Conservation (phyloP, 1,140 invertebrate genomes). For the Gryon sp. region DNA sequence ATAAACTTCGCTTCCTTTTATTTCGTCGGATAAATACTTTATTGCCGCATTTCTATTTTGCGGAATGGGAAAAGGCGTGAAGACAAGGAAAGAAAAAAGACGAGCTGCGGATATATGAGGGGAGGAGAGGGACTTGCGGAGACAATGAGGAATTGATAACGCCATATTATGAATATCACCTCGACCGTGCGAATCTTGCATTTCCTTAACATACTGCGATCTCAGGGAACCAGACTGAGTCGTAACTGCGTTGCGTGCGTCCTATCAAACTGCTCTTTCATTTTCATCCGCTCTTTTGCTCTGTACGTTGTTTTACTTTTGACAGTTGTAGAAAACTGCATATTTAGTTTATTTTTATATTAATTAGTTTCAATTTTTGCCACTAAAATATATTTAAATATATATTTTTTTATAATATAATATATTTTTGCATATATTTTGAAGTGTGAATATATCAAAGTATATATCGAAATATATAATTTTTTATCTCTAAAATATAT, state of each 20-base stretch:
- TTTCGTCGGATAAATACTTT: constrained; percentile 57
- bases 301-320: constrained; percentile 12
- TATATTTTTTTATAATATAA: too few relatives aligned
- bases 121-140: constrained; percentile 42
- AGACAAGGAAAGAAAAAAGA: constrained; percentile 49
- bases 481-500: too few relatives aligned
- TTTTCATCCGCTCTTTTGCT: constrained; percentile 62
- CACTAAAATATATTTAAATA: too few relatives aligned
- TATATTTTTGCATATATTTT: too few relatives aligned
- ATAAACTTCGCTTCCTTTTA: constrained; percentile 47
- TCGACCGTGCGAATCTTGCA: constrained; percentile 76
- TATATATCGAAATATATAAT: too few relatives aligned
- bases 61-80: constrained; percentile 53
- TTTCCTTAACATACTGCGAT: constrained; percentile 67
- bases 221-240: constrained; percentile 66
- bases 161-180: constrained; percentile 75
- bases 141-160: constrained; percentile 77
- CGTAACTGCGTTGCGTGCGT: constrained; percentile 68
- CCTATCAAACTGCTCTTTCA: constrained; percentile 52
- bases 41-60: constrained; percentile 57
- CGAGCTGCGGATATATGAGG: constrained; percentile 4
- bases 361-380: too few relatives aligned
- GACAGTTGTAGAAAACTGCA: background rate
- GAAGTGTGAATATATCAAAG: too few relatives aligned
- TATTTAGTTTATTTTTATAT: too few relatives aligned